Base-by-base conservation (phyloP, 1,140 invertebrate genomes). In the Pachypsylla venusta region DNA sequence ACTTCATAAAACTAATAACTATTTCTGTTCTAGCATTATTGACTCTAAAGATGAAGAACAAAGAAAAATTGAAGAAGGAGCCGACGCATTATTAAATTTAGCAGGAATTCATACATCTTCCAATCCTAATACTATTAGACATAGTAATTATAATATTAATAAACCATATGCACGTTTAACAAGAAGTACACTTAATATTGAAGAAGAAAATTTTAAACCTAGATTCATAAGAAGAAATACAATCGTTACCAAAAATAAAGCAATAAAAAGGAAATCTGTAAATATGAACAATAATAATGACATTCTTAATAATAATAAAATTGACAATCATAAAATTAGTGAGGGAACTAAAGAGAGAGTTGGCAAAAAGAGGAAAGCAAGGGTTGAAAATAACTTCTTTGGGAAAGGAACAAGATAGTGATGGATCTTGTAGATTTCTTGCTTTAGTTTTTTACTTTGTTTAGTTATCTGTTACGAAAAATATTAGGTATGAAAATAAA, bases 21-120 rank as follows among this genome's bases (percentile, higher is more conserved):
- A 56, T 25, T 28, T 25, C 20, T 26, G 24, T n/a, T 24, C 20
- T 19, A 56, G 28, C 14, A 16, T 14, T 70, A n/a, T n/a, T n/a
- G n/a, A n/a, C n/a, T n/a, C n/a, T 48, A 80, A 84, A 61, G 75
- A 82, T 5, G 83, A 84, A 62, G 85, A 87, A 68, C 81, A 83
- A 67, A 76, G 83, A 54, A 82, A 82, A 63, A 83, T 86, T 54
- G 83, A 80, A 16, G 85, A 88, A 69, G 86, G 85, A 59, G 67
- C 67, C 0, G 85, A 88, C 64, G 85, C 85, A 0, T 69, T 89
- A 40, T 69, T 89, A 13, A 84, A 86, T 70, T 70, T 86, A 22
- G 84, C 83, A 0, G 81, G 82, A 5, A 77, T 81, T 5, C 5
- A 5, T 48, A 48, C 42, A 7, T 35, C 30, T 35, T 35, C 16